Base-by-base conservation (phyloP, 2,888 invertebrate genomes). In the Rhingia rostrata region DNA sequence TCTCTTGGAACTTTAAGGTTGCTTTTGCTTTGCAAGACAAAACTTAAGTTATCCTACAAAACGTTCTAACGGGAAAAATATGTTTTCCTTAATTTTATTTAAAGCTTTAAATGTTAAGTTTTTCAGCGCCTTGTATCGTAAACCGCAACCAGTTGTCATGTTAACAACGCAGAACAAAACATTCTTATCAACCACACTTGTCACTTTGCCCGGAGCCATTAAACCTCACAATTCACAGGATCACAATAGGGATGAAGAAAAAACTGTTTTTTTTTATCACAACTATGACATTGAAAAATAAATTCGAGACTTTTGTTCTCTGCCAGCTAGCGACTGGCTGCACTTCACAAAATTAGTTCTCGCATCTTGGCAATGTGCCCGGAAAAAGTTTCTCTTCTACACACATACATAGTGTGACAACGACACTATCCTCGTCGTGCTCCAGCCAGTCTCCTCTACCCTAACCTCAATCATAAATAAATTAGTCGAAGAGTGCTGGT, bases 231-330 rank as follows among this genome's bases (percentile, higher is more conserved):
- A 45, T 45, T 30, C 39, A 66, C 41, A 66, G 41, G 56, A 53
- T 30, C 14, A 14, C 39, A 61, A 14, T 6, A 9, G 9, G 14
- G 49, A 32, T n/a, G 6, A 10, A 47, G 30, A 51, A 47, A 39
- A 75, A 60, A 22, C 2, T 1, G 22, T 22, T 22, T 22, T 22
- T 22, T 22, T 6, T 35, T 53, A 7, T 51, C 66, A 51, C 63
- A 33, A 41, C 30, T 69, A 69, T 74, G 83, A 74, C 83, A 80
- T 79, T 84, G 83, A 84, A 82, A 82, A 74, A 73, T 47, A 80
- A 74, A 74, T 67, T 78, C 58, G 54, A 73, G 70, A 72, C 39
- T 72, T 78, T 49, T 32, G 41, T 67, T 45, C 66, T 30, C 22
- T 32, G 61, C 41, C 35, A 60, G 60, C 32, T 0, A 41, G 9